Base-by-base conservation (phyloP, 92 coral and sea anemone genomes). In the Ricordea florida region DNA sequence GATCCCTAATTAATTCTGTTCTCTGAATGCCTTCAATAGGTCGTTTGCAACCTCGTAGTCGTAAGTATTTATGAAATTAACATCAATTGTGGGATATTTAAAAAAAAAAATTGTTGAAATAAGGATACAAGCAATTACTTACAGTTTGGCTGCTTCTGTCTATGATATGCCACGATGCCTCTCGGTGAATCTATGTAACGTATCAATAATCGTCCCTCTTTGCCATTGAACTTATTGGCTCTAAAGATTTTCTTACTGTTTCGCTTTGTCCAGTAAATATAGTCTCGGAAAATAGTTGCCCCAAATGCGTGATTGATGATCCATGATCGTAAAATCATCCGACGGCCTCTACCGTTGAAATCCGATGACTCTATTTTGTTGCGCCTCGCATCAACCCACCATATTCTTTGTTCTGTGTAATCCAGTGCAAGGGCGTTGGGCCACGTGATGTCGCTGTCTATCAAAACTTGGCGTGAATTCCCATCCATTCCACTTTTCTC, bases 401-500 rank as follows among this genome's bases (percentile, higher is more conserved):
- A 87, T 22, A 93, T 65, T 57, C 83, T 88, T 9, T 74, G 76
- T 18, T 50, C 73, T 6, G 80, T 61, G 50, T 79, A 87, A 79
- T 93, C 98, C 29, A 93, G 63, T 0, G 98, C 71, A 0, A 93
- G 79, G 7, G 88, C 98, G 73, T 92, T 91, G 10, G 98, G 98
- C 85, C 73, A 78, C 16, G 58, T 74, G 30, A 93, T 80, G 63
- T 75, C 77, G 2, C 84, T 85, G 51, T 79, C 79, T 27, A 93
- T 47, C 24, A 93, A 34, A 10, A 76, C 82, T 37, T 80, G 63
- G 16, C 89, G 72, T 0, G 90, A 52, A 0, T 89, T 65, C 29
- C 98, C 98, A 62, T 91, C 77, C 98, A 93, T 87, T 31, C 88
- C 83, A n/a, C 93, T 87, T 28, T 96, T 67, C 53, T 92, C 96